Evolutionary conservation across 2,888 invertebrate species (phyloP).

Genomic region (Machimus atricapillus): DNA sequence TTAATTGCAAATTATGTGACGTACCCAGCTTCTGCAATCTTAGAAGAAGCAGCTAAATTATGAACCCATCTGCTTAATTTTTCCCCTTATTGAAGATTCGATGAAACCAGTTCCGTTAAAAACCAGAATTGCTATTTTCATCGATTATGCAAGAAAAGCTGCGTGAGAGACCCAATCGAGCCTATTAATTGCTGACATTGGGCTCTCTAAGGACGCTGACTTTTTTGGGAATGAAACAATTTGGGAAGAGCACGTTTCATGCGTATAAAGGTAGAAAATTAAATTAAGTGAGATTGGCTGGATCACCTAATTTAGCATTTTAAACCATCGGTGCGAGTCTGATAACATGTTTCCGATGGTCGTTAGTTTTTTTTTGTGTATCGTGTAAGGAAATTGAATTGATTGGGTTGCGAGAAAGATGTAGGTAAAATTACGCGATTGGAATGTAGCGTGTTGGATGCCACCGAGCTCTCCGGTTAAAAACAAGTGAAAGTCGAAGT

Average conservation of each 20-base stretch:
- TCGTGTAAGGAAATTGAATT: neutral
- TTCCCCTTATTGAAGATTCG: neutral
- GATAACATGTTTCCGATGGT: neutral
- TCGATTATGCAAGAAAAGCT: constrained; percentile 7
- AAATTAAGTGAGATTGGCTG: neutral
- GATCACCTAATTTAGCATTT: neutral
- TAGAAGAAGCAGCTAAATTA: neutral
- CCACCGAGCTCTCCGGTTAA: neutral
- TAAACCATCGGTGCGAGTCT: neutral
- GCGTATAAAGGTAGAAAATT: neutral
- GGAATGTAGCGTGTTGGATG: neutral
- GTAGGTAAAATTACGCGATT: neutral
- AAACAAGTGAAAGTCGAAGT: neutral
- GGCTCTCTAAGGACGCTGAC: neutral
- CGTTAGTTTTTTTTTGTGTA: neutral
- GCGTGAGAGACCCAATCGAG: neutral
- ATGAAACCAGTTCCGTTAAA: constrained; percentile 12
- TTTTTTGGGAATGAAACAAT: neutral
- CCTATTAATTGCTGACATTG: constrained; percentile 12
- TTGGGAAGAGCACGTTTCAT: neutral
- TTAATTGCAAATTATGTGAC: neutral
- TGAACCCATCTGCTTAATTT: neutral
- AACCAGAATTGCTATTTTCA: neutral
- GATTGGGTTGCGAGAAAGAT: neutral
- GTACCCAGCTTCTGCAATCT: neutral